These are phyloP conservation scores for Hylomyscus alleni DNA, from an alignment of 2,797 vertebrate species.

Conservation along the genomic window DNA sequence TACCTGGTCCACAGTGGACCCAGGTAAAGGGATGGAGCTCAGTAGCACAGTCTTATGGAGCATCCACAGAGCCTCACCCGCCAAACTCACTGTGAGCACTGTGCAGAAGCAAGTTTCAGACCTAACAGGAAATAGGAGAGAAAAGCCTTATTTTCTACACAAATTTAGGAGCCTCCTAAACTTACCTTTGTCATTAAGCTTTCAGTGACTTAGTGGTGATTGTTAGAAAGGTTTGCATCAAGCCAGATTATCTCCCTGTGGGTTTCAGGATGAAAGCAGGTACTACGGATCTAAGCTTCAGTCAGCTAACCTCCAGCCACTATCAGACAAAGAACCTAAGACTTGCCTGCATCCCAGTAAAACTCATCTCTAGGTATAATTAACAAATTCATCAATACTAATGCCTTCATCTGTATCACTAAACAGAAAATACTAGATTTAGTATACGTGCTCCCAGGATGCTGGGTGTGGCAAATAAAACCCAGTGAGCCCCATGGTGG, in stretches of 20 bases:
- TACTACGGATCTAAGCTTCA: neutral
- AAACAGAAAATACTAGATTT: constrained; percentile 34
- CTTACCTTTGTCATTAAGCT: neutral
- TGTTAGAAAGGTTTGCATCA: constrained; percentile 25
- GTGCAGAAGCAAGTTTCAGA: neutral
- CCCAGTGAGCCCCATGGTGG: neutral
- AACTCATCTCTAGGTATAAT: neutral
- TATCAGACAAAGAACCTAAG: neutral
- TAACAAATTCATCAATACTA: neutral
- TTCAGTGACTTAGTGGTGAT: neutral
- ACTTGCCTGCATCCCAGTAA: neutral
- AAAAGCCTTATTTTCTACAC: constrained; percentile 19
- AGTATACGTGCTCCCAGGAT: neutral
- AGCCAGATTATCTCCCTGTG: neutral
- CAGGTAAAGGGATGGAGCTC: neutral
- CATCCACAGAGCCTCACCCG: neutral
- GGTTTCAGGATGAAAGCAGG: neutral
- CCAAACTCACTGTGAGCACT: neutral
- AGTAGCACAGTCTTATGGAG: neutral
- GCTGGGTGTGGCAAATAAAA: neutral
- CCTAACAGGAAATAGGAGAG: constrained; percentile 56
- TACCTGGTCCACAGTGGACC: neutral
- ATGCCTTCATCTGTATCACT: neutral
- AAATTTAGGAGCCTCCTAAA: neutral
- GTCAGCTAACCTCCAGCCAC: neutral